These are phyloP conservation scores for Rhopilema esculentum DNA, from an alignment of 30 jellyfish, hydroid and myxozoan genomes.

Conservation along the genomic window DNA sequence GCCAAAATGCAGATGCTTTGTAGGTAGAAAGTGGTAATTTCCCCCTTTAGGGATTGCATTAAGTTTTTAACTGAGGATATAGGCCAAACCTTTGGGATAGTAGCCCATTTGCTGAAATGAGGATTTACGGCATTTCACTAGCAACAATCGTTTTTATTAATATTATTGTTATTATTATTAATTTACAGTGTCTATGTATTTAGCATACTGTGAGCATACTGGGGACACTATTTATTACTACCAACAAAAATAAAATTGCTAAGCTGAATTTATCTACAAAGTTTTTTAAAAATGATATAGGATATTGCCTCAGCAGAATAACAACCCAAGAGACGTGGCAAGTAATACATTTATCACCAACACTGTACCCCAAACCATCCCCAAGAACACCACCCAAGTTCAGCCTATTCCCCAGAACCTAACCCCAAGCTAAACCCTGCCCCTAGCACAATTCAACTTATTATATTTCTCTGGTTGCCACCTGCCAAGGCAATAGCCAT, in stretches of 20 bases:
- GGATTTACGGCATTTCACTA: no score
- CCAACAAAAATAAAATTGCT: neutral
- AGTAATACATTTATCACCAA: neutral
- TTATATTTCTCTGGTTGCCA: neutral
- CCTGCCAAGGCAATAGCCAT: neutral
- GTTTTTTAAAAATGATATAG: neutral
- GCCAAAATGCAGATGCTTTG: no score
- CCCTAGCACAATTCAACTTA: neutral
- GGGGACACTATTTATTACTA: conserved; percentile 4
- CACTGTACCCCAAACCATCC: neutral
- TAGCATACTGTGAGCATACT: conserved; percentile 6
- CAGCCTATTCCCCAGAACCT: neutral
- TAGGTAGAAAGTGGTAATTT: no score
- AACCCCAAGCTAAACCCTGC: neutral
- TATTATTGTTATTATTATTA: neutral
- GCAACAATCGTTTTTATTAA: neutral
- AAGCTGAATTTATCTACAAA: neutral
- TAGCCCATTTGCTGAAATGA: no score
- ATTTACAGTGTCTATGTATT: conserved; percentile 11
- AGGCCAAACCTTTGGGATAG: no score
- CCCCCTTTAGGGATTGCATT: no score
- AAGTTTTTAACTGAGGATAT: no score
- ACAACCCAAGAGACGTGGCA: neutral
- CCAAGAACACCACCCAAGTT: neutral
- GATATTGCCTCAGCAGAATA: conserved; percentile 2